Percentiles rank a stretch among this genome's conserved stretches.
phyloP scores from a whole-genome alignment of 2,888 invertebrate species.

The Nemoura dubitans region DNA sequence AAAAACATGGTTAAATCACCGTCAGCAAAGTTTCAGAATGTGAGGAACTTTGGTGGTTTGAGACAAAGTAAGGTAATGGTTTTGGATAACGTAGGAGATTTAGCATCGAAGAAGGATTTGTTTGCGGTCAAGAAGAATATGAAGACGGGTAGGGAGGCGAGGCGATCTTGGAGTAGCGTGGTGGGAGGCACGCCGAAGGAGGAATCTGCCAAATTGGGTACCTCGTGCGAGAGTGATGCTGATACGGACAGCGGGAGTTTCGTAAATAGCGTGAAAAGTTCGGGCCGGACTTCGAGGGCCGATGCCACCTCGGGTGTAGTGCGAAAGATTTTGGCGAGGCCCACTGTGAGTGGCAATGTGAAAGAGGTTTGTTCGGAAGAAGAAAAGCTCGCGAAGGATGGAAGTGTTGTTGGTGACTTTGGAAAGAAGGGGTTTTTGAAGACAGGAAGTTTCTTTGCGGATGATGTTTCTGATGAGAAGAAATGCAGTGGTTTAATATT shows the following conservation, averaged over 20 bases:
- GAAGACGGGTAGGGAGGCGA: background rate
- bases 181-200: background rate
- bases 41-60: background rate
- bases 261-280: background rate
- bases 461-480: background rate
- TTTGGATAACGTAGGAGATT: background rate
- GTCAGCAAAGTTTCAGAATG: background rate
- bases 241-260: background rate
- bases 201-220: background rate
- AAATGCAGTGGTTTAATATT: background rate
- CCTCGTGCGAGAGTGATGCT: background rate
- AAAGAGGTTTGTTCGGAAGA: background rate
- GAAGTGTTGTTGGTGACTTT: background rate
- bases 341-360: background rate
- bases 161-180: background rate
- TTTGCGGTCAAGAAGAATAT: background rate
- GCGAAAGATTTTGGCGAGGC: background rate
- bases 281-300: background rate
- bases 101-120: background rate
- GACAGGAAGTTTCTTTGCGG: background rate
- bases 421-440: background rate
- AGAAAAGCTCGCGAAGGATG: background rate
- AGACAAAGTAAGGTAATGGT: background rate
- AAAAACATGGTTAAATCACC: background rate
- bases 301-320: background rate